These are phyloP conservation scores for Scaptomyza reducta DNA, from an alignment of 2,888 invertebrate genomes.

Conservation along the genomic window DNA sequence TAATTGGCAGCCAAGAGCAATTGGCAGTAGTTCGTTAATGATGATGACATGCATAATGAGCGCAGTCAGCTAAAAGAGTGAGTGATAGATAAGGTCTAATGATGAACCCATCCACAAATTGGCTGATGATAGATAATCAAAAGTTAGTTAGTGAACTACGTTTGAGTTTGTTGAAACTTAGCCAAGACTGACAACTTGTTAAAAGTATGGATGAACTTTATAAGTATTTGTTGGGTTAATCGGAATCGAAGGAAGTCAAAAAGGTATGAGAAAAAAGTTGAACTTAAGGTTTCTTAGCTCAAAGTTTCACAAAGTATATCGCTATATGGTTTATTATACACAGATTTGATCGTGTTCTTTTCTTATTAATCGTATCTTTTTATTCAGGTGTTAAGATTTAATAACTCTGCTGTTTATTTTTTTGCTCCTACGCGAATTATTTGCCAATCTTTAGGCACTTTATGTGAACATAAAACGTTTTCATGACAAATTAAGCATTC, in stretches of 20 bases:
- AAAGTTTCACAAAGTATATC: too few species aligned
- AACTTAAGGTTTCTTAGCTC: too few species aligned
- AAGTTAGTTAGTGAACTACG: conserved; percentile 4
- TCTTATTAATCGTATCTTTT: background rate
- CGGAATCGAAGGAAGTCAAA: background rate
- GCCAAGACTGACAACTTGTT: background rate
- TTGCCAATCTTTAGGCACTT: conserved; percentile 3
- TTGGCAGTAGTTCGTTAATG: conserved; percentile 41
- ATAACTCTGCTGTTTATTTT: background rate
- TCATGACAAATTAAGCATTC: conserved; percentile 33
- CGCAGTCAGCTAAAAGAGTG: conserved; percentile 19
- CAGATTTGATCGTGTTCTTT: too few species aligned
- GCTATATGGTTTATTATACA: too few species aligned
- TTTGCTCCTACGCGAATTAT: background rate
- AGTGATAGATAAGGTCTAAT: conserved; percentile 42
- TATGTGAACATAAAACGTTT: conserved; percentile 39
- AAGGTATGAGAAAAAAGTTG: too few species aligned
- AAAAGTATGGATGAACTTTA: background rate
- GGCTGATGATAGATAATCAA: conserved; percentile 23
- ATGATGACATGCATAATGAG: conserved; percentile 59
- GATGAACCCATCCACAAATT: conserved; percentile 29
- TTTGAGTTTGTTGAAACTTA: background rate
- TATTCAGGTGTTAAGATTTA: background rate
- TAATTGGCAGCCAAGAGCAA: conserved; percentile 65
- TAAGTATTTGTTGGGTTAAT: background rate